These are phyloP conservation scores for Rhagium mordax DNA, from an alignment of 2,888 invertebrate species.

Conservation along the genomic window DNA sequence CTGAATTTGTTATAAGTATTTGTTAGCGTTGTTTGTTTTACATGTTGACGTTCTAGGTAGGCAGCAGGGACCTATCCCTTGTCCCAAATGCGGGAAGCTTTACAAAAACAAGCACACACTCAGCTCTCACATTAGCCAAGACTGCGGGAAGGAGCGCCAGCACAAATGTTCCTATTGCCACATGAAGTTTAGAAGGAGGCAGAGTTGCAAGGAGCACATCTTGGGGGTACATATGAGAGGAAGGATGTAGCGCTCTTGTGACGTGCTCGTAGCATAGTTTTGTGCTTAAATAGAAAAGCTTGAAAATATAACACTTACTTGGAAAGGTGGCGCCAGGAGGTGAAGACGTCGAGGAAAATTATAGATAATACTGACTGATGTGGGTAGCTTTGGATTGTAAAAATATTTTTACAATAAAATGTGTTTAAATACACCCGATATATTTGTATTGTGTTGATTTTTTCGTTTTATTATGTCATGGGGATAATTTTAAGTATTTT, in stretches of 20 bases:
- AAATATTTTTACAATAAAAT: too few relatives aligned
- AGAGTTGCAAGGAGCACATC: constrained; percentile 35
- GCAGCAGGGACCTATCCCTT: constrained; percentile 12
- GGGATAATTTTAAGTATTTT: too few relatives aligned
- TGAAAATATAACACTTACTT: neutral
- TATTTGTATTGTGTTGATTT: too few relatives aligned
- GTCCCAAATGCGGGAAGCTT: constrained; percentile 45
- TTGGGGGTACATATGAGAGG: constrained; percentile 15
- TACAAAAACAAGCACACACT: constrained; percentile 46
- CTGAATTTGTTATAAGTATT: too few relatives aligned
- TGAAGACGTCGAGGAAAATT: too few relatives aligned
- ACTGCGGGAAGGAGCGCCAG: constrained; percentile 37
- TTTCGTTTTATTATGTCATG: too few relatives aligned
- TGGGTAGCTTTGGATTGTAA: too few relatives aligned
- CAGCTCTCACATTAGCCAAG: constrained; percentile 31
- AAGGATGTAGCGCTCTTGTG: neutral
- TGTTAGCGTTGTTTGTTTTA: too few relatives aligned
- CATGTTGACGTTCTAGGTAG: constrained; percentile 6
- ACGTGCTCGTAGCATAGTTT: neutral
- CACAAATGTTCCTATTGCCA: constrained; percentile 23
- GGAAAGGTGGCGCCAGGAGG: too few relatives aligned
- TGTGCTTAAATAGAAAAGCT: too few relatives aligned
- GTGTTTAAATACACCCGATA: too few relatives aligned
- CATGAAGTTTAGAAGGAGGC: constrained; percentile 16
- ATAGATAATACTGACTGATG: too few relatives aligned